Evolutionary conservation across 2,113 vertebrate species (phyloP).

Genomic region (Dromas ardeola): DNA sequence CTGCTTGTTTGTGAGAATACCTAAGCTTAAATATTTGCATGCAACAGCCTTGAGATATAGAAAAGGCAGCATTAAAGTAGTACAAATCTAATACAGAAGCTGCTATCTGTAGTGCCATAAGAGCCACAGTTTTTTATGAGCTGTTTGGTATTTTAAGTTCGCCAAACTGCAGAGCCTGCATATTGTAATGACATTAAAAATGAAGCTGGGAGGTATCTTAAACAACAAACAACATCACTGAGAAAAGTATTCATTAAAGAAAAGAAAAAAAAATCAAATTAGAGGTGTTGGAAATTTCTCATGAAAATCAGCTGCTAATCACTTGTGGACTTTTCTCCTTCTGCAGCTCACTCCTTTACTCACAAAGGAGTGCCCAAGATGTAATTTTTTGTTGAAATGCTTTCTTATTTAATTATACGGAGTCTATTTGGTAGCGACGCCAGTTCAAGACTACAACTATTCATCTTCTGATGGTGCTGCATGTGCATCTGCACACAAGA

Average conservation of each 20-base stretch:
- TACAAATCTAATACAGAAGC: constrained; percentile 69
- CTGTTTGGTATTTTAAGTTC: constrained; percentile 64
- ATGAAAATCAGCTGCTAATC: constrained; percentile 72
- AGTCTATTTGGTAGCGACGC: constrained; percentile 66
- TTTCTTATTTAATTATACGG: constrained; percentile 79
- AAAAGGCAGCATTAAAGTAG: constrained; percentile 46
- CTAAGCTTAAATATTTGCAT: constrained; percentile 65
- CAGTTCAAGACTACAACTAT: constrained; percentile 69
- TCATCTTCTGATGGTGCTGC: constrained; percentile 70
- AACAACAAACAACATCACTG: constrained; percentile 67
- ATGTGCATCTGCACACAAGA: constrained; percentile 75
- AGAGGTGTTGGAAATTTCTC: constrained; percentile 73
- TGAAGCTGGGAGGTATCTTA: constrained; percentile 68
- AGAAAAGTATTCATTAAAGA: constrained; percentile 73
- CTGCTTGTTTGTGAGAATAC: constrained; percentile 58
- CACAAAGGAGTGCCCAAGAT: constrained; percentile 71
- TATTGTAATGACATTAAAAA: constrained; percentile 69
- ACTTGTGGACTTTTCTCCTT: constrained; percentile 62
- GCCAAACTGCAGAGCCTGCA: constrained; percentile 52
- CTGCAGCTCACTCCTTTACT: constrained; percentile 57
- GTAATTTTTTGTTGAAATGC: constrained; percentile 65
- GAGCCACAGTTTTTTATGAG: constrained; percentile 52
- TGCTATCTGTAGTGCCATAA: constrained; percentile 67
- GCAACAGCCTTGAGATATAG: constrained; percentile 58
- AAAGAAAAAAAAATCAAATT: constrained; percentile 69